Evolutionary conservation across 1,140 invertebrate species (phyloP), one percentile per base, ranked within the genome.

Genomic region (Periplaneta americana): DNA sequence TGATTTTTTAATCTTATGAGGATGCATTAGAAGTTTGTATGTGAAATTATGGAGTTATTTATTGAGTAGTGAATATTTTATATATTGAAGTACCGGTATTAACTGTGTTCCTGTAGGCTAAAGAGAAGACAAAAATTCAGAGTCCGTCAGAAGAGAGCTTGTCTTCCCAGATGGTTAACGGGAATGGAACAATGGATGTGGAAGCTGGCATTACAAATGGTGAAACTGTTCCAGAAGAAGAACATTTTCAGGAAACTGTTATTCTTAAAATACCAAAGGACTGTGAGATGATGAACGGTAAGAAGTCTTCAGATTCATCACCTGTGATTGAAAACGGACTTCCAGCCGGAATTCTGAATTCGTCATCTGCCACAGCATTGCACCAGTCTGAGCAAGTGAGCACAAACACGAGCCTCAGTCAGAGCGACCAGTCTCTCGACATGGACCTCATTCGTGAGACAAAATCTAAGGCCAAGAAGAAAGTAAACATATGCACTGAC

Each of bases 401-500:
- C 48, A 75, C 80, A 34, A 32, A 32, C 34, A 66, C 31, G 13
- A 83, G 82, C 74, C 34, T 83, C n/a, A 83, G 82, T 79, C 80
- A 81, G 57, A 83, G 82, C 74, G 82, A 83, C 13, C 48, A 83
- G 31, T 81, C 80, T 57, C 31, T 78, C 13, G 76, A 83, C 28
- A 32, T 83, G 34, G 82, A 83, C 35, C 37, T 83, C 32, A 36
- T 83, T 22, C 57, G 66, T 31, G 83, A 84, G 22, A 74, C 81
- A 37, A 81, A 74, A 22, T 22, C 36, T 18, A 83, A 83, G 74
- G 77, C 81, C 37, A 84, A 84, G 78, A 84, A 84, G 81, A 39
- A 75, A 13, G 83, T 84, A 11, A 84, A 84, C 74, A 84, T 84
- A n/a, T 39, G 76, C 39, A 81, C 83, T 48, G 77, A 81, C 34